Evolutionary conservation across 2,888 invertebrate species (phyloP).

Genomic region (Caenorhabditis japonica): DNA sequence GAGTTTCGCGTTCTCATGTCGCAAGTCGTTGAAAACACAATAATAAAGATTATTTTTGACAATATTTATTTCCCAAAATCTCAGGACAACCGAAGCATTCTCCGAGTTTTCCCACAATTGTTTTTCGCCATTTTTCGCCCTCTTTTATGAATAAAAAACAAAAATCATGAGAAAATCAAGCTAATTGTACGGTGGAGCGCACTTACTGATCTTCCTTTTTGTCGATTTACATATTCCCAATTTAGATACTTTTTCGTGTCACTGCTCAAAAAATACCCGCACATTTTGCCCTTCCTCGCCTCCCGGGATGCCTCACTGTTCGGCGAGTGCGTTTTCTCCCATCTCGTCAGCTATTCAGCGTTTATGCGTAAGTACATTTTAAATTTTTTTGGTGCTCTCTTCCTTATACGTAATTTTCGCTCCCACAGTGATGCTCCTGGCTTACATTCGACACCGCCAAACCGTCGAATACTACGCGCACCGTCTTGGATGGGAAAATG

Average conservation of each 20-base stretch:
- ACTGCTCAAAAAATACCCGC: slow-evolving; percentile 42
- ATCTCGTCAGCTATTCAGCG: slow-evolving; percentile 47
- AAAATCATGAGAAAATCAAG: too few relatives aligned
- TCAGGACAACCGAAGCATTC: too few relatives aligned
- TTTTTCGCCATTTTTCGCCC: not conserved
- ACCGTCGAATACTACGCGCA: slow-evolving; percentile 67
- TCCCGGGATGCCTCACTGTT: slow-evolving; percentile 39
- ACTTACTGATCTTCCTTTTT: not conserved
- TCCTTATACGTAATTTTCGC: too few relatives aligned
- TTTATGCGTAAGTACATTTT: slow-evolving; percentile 34
- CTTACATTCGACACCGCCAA: slow-evolving; percentile 64
- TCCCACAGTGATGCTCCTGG: slow-evolving; percentile 56
- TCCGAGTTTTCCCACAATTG: too few relatives aligned
- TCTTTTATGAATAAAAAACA: too few relatives aligned
- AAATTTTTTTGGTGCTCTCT: not conserved
- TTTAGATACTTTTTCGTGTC: slow-evolving; percentile 49
- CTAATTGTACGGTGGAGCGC: too few relatives aligned
- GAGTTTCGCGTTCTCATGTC: too few relatives aligned
- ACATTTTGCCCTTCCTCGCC: slow-evolving; percentile 17
- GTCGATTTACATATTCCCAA: too few relatives aligned
- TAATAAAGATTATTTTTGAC: not conserved
- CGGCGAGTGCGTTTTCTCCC: slow-evolving; percentile 49
- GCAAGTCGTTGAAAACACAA: not conserved
- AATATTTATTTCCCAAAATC: not conserved
- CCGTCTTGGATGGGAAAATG: slow-evolving; percentile 56